Percentiles rank a stretch among this genome's conserved stretches.
Evolutionary conservation across 2,888 invertebrate genomes (phyloP).

Genomic region (Lomographa bimaculata): DNA sequence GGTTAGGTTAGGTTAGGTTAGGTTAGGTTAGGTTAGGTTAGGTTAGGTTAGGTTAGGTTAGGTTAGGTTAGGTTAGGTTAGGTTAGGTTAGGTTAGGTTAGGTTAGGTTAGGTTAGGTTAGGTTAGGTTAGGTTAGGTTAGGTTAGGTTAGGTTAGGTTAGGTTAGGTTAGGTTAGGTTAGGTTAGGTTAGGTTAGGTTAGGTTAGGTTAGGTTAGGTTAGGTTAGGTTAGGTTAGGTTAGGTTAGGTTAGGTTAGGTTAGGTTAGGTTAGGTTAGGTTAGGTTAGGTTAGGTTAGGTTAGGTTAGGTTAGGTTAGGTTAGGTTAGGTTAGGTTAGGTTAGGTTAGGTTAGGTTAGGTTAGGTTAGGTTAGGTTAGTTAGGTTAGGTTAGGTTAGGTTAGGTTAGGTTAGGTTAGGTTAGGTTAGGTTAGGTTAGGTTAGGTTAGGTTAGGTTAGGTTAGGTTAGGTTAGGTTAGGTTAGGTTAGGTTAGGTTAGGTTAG

Average conservation of each 20-base stretch:
- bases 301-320: slow-evolving; percentile 13
- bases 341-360: slow-evolving; percentile 11
- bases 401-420: slow-evolving; percentile 16
- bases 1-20: slow-evolving; percentile 12
- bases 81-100: slow-evolving; percentile 12
- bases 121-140: slow-evolving; percentile 4
- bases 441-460: slow-evolving; percentile 37
- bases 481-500: slow-evolving; percentile 37
- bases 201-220: slow-evolving; percentile 13
- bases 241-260: slow-evolving; percentile 14
- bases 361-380: slow-evolving; percentile 14
- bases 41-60: slow-evolving; percentile 12
- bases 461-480: slow-evolving; percentile 38
- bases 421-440: slow-evolving; percentile 36
- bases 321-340: slow-evolving; percentile 15
- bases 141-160: slow-evolving; percentile 10
- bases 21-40: slow-evolving; percentile 12
- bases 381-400: slow-evolving; percentile 14
- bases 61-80: slow-evolving; percentile 11
- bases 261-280: slow-evolving; percentile 15
- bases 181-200: slow-evolving; percentile 14
- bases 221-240: slow-evolving; percentile 13
- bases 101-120: slow-evolving; percentile 10
- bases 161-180: slow-evolving; percentile 14
- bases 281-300: slow-evolving; percentile 14